Conservation (phyloP, 2,113 vertebrate species). For the Scomber japonicus region DNA sequence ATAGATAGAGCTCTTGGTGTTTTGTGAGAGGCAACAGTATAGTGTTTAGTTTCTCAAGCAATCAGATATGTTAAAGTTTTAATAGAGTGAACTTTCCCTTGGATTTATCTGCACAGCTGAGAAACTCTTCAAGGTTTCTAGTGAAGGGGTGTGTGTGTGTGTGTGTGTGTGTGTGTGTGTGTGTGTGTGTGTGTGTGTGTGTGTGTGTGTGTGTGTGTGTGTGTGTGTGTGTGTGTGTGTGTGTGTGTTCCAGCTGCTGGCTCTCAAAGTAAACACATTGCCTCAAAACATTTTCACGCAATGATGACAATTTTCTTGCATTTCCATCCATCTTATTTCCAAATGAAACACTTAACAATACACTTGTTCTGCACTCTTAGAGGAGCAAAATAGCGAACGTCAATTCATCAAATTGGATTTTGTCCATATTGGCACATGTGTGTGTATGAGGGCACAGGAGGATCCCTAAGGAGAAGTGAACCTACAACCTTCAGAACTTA, state of each 20-base stretch:
- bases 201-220: not conserved
- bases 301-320: not conserved
- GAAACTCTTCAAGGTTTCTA: not conserved
- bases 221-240: not conserved
- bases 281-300: not conserved
- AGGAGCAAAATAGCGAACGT: not conserved
- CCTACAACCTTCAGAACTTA: not conserved
- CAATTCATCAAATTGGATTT: not conserved
- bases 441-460: no score
- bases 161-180: no score
- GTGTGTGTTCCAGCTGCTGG: conserved; percentile 2
- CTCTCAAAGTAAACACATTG: not conserved
- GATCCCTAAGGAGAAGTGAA: not conserved
- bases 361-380: not conserved
- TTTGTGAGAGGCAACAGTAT: no score
- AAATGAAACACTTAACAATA: not conserved
- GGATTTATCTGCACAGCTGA: not conserved
- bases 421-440: not conserved
- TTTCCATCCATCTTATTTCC: not conserved
- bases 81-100: no score
- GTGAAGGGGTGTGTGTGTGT: no score
- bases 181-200: no score
- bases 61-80: no score
- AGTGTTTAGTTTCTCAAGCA: no score
- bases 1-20: no score